Evolutionary conservation across 2,113 vertebrate species (phyloP), one percentile per base, ranked within the genome.

Genomic region (Micromys minutus): DNA sequence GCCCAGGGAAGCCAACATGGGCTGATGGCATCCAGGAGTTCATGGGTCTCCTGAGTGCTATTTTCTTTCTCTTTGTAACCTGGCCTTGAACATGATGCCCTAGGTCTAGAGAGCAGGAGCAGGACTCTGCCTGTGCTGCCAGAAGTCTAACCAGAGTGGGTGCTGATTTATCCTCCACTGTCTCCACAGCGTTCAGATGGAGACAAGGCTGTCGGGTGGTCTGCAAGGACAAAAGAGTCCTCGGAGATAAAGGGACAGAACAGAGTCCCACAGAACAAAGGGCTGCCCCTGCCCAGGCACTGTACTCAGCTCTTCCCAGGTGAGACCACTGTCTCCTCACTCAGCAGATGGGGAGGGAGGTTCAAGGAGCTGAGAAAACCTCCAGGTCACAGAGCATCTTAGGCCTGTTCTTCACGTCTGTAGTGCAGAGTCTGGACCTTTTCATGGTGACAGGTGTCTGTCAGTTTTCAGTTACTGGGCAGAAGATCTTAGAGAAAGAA

Each of bases 181-280:
- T 0, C 0, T 9, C 24, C 17, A 45, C 63, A 7, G 0, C 0
- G 5, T 5, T 47, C 39, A 39, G 59, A 11, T 24, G 31, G 8
- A 11, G 13, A 7, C 6, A 4, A 19, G 26, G 50, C 3, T 16
- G 4, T 0, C 0, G 15, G 75, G 63, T 10, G 12, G 4, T 36
- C n/a, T 42, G 26, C 2, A 22, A n/a, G 72, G 36, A 31, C 71
- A 29, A 24, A 31, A 11, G 15, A 36, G 47, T 17, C 42, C 12
- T 1, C 1, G 21, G 5, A 34, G 7, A 47, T 45, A 24, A 42
- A 76, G 4, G 1, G 12, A 26, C 6, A 50, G 19, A 12, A 34
- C 3, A 3, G 16, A 17, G 31, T 4, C 31, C 24, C 75, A 15
- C 2, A 0, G n/a, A 67, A 21, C 26, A 57, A 45, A 9, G 24